A percentile compares a stretch with the other conserved stretches of the same genome.
Evolutionary conservation across 2,888 invertebrate species (phyloP).

Genomic region (Diarsia brunnea): DNA sequence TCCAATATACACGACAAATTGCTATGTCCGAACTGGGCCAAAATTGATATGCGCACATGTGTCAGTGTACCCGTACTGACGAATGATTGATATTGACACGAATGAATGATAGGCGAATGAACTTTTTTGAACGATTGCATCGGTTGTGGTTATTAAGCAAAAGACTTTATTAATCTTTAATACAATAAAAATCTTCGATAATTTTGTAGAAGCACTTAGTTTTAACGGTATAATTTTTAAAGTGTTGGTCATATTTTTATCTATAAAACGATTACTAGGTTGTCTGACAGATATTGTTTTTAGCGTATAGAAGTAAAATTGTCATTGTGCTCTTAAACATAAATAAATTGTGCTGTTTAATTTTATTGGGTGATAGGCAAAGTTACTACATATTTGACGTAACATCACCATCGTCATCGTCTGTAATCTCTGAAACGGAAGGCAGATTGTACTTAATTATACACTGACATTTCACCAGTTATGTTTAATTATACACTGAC

Average conservation of each 20-base stretch:
- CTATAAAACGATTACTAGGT: conserved; percentile 12
- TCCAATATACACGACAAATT: conserved; percentile 67
- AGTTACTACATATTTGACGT: background rate
- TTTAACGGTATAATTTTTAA: conserved; percentile 14
- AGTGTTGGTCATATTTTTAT: conserved; percentile 14
- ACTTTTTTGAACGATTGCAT: conserved; percentile 37
- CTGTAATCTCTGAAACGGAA: too few species aligned
- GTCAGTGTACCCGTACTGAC: conserved; percentile 48
- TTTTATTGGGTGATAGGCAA: too few species aligned
- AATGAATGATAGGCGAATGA: conserved; percentile 28
- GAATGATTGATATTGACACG: conserved; percentile 48
- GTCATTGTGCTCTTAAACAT: background rate
- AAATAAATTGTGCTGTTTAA: background rate
- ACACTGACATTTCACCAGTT: too few species aligned
- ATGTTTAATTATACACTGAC: too few species aligned
- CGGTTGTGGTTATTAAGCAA: conserved; percentile 8
- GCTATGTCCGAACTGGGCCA: conserved; percentile 57
- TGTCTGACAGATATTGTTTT: conserved; percentile 11
- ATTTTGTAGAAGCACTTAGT: conserved; percentile 3
- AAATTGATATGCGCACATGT: conserved; percentile 57
- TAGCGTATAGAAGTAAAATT: background rate
- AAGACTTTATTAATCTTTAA: conserved; percentile 17
- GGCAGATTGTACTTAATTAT: too few species aligned
- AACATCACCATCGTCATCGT: too few species aligned
- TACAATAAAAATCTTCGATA: conserved; percentile 7